Conservation (phyloP, 2,888 invertebrate genomes). For the Drosophila tanythrix region DNA sequence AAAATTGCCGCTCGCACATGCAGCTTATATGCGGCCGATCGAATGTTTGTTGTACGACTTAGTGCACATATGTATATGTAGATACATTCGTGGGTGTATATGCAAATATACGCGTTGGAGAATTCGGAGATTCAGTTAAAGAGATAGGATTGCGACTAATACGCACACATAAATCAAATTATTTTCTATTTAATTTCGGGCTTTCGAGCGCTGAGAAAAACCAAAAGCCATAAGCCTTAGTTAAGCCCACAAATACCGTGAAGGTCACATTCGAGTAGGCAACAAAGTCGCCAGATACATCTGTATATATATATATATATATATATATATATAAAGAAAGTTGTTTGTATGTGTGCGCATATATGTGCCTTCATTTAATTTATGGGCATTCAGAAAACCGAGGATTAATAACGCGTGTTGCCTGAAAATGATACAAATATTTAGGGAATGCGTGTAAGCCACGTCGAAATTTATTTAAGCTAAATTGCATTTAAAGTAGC, state of each 20-base stretch:
- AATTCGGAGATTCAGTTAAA: slow-evolving; percentile 11
- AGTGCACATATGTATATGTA: not conserved
- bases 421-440: not conserved
- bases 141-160: slow-evolving; percentile 12
- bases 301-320: not conserved
- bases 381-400: slow-evolving; percentile 27
- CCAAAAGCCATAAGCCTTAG: slow-evolving; percentile 52
- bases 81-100: not conserved
- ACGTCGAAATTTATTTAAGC: not conserved
- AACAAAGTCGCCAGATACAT: not conserved
- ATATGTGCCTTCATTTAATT: slow-evolving; percentile 20
- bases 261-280: not conserved
- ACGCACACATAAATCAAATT: slow-evolving; percentile 59
- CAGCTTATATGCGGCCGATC: not conserved
- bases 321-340: not conserved
- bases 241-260: slow-evolving; percentile 5
- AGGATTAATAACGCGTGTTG: slow-evolving; percentile 12
- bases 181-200: slow-evolving; percentile 64
- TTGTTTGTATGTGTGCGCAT: not conserved
- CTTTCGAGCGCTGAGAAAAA: slow-evolving; percentile 36
- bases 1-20: slow-evolving; percentile 12
- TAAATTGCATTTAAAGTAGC: not conserved
- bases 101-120: not conserved
- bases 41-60: not conserved
- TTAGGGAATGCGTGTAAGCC: not conserved